Conservation (phyloP, 2,113 vertebrate genomes). For the Copsychus sechellarum region DNA sequence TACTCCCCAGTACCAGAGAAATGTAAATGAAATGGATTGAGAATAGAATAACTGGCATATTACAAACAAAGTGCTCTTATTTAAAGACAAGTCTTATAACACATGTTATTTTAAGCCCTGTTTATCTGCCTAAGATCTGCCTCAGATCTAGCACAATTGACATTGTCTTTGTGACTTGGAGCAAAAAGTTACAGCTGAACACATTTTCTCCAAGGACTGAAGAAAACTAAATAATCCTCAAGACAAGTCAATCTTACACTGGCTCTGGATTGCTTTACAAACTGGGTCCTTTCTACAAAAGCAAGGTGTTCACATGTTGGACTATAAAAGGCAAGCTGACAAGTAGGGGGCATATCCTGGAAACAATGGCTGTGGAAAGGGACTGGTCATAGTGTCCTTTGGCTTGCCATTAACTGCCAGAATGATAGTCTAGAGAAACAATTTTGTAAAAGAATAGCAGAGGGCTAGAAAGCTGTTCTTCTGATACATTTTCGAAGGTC, state of each 20-base stretch:
- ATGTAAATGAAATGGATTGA: neutral
- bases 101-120: neutral
- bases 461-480: neutral
- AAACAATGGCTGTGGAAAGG: neutral
- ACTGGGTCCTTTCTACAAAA: rapidly evolving
- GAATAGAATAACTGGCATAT: neutral
- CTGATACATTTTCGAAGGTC: neutral
- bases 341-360: neutral
- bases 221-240: neutral
- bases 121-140: neutral
- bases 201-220: neutral
- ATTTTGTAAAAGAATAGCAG: neutral
- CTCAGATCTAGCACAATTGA: neutral
- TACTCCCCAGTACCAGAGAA: neutral
- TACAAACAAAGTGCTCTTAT: neutral
- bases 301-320: neutral
- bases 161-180: neutral
- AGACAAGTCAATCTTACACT: neutral
- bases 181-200: neutral
- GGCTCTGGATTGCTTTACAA: neutral
- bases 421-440: neutral
- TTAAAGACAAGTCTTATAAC: too few relatives aligned
- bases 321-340: neutral
- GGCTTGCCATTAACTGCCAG: neutral
- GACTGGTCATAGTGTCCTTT: neutral